These are phyloP conservation scores for Amphipyra berbera DNA, from an alignment of 2,888 invertebrate genomes.

Conservation along the genomic window DNA sequence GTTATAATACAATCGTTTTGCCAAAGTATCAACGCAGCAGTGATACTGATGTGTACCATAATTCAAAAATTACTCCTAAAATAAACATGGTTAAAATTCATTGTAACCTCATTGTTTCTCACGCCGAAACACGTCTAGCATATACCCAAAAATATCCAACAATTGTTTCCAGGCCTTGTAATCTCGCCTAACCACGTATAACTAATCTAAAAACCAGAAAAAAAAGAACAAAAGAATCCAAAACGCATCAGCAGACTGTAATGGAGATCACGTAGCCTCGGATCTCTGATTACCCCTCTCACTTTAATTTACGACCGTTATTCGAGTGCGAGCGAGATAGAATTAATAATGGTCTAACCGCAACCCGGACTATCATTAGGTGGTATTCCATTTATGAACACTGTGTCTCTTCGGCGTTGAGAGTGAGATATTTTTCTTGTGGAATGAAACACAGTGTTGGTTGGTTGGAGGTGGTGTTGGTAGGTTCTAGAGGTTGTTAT, in stretches of 20 bases:
- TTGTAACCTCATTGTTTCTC: conserved; percentile 33
- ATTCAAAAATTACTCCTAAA: conserved; percentile 20
- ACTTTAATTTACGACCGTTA: conserved; percentile 76
- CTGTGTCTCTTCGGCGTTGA: conserved; percentile 55
- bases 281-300: conserved; percentile 81
- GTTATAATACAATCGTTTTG: too few relatives aligned
- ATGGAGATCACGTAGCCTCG: conserved; percentile 87
- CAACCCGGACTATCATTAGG: conserved; percentile 85
- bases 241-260: conserved; percentile 83
- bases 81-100: conserved; percentile 29
- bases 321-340: conserved; percentile 79
- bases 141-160: conserved; percentile 55
- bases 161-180: conserved; percentile 64
- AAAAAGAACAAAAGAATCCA: conserved; percentile 81
- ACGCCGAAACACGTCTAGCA: conserved; percentile 40
- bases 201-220: conserved; percentile 79
- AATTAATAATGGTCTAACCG: conserved; percentile 85
- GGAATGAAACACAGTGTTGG: conserved; percentile 42
- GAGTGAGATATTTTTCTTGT: conserved; percentile 35
- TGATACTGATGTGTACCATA: too few relatives aligned
- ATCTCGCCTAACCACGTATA: conserved; percentile 75
- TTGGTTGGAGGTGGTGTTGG: conserved; percentile 27
- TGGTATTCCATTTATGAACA: conserved; percentile 77
- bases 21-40: too few relatives aligned
- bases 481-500: conserved; percentile 49